Percentiles rank a stretch among this genome's conserved stretches.
Evolutionary conservation across 1,140 invertebrate species (phyloP).

Genomic region (Panagrolaimus sp.): DNA sequence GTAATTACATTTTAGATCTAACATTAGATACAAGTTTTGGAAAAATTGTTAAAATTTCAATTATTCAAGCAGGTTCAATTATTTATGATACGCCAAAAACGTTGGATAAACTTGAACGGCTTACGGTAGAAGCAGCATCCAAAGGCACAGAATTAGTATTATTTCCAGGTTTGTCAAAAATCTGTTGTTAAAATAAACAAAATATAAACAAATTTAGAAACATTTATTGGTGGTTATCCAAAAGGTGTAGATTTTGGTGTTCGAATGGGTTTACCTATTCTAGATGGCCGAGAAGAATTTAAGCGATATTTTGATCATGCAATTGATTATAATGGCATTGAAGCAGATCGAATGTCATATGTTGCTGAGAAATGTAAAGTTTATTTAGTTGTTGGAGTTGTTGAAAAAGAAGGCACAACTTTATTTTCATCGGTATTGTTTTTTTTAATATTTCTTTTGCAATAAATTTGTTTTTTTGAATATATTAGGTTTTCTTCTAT

Average conservation of each 20-base stretch:
- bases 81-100: conserved; percentile 44
- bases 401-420: conserved; percentile 10
- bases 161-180: conserved; percentile 37
- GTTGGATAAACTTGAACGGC: conserved; percentile 36
- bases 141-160: conserved; percentile 42
- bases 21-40: too few relatives aligned
- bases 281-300: conserved; percentile 46
- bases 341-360: conserved; percentile 36
- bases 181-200: too few relatives aligned
- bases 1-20: too few relatives aligned
- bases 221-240: conserved; percentile 49
- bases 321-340: conserved; percentile 36
- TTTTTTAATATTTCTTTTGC: not conserved
- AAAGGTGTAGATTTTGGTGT: conserved; percentile 50
- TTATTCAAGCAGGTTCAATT: conserved; percentile 43
- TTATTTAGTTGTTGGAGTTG: conserved; percentile 39
- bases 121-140: conserved; percentile 34
- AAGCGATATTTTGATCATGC: conserved; percentile 40
- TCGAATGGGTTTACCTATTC: conserved; percentile 35
- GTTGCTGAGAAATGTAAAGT: conserved; percentile 29
- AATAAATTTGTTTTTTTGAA: conserved; percentile 20
- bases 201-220: too few relatives aligned
- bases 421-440: conserved; percentile 25
- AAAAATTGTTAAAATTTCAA: conserved; percentile 39
- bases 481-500: conserved; percentile 38